phyloP scores from a whole-genome alignment of 1,140 invertebrate genomes.

The Orius insidiosus region DNA sequence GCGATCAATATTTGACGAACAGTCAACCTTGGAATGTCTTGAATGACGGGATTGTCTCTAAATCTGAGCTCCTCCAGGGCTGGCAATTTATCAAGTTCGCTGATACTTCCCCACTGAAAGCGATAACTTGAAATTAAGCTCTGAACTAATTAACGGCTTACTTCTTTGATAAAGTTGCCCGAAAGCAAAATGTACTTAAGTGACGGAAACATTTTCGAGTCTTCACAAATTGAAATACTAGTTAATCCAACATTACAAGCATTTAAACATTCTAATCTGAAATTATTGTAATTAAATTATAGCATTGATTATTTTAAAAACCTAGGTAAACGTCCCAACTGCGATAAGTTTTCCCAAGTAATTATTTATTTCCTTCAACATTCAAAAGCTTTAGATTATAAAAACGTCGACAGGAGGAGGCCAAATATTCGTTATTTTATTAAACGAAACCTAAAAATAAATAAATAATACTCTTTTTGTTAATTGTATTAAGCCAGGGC shows the following conservation, averaged over 20 bases:
- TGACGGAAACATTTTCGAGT: conserved; percentile 13
- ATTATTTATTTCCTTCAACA: conserved; percentile 62
- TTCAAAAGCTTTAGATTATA: conserved; percentile 38
- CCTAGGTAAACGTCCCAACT: conserved; percentile 34
- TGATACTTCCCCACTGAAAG: conserved; percentile 29
- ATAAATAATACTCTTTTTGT: no score
- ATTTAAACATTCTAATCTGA: conserved; percentile 16
- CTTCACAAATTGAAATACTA: conserved; percentile 12
- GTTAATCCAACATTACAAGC: conserved; percentile 10
- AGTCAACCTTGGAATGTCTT: conserved; percentile 39
- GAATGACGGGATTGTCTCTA: conserved; percentile 50
- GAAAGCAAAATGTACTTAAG: conserved; percentile 16
- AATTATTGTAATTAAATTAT: conserved; percentile 2
- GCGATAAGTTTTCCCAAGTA: conserved; percentile 37
- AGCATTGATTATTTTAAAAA: conserved; percentile 3
- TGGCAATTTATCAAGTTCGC: conserved; percentile 64
- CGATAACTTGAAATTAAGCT: background rate
- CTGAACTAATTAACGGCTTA: conserved; percentile 8
- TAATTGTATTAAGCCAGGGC: no score
- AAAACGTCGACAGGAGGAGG: conserved; percentile 24
- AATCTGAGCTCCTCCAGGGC: conserved; percentile 52
- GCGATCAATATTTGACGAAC: conserved; percentile 56
- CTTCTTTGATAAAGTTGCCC: conserved; percentile 15
- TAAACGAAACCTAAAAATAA: conserved; percentile 34
- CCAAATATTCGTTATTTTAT: conserved; percentile 30